These are phyloP conservation scores for Labeo calbasu DNA, from an alignment of 2,797 vertebrate species.

Conservation along the genomic window DNA sequence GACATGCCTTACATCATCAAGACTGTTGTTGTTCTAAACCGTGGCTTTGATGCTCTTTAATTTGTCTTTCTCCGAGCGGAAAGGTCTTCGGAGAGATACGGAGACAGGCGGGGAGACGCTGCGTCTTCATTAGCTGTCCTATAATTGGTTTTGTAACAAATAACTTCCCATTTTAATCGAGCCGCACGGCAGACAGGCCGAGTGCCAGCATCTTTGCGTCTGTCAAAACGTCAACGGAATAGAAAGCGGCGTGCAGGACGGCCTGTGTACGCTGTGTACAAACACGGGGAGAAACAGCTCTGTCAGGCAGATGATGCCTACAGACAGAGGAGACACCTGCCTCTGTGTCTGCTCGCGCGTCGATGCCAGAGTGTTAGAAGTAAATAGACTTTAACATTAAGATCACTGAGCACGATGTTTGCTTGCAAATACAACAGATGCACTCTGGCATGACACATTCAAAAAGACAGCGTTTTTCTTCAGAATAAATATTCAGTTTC, in stretches of 20 bases:
- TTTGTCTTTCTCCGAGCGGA: slow-evolving; percentile 63
- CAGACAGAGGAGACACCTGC: slow-evolving; percentile 71
- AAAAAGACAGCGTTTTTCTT: slow-evolving; percentile 4
- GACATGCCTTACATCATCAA: slow-evolving; percentile 28
- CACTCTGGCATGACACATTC: neutral
- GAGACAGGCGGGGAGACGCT: slow-evolving; percentile 61
- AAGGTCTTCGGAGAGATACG: slow-evolving; percentile 63
- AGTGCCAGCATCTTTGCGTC: slow-evolving; percentile 62
- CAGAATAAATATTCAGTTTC: neutral
- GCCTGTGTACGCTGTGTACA: slow-evolving; percentile 72
- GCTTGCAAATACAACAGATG: slow-evolving; percentile 58
- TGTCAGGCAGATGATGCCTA: slow-evolving; percentile 70
- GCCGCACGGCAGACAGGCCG: slow-evolving; percentile 64
- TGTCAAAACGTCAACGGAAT: slow-evolving; percentile 73
- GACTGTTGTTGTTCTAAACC: slow-evolving; percentile 55
- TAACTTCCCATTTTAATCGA: slow-evolving; percentile 68
- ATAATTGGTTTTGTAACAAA: slow-evolving; percentile 76
- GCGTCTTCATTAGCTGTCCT: slow-evolving; percentile 72
- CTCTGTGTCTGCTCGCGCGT: slow-evolving; percentile 46
- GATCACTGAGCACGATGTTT: slow-evolving; percentile 23
- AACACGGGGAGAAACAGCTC: slow-evolving; percentile 68
- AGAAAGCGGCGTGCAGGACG: slow-evolving; percentile 63
- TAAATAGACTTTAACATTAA: slow-evolving; percentile 36
- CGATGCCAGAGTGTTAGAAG: neutral
- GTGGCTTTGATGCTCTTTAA: slow-evolving; percentile 60